A percentile compares a stretch with the other conserved stretches of the same genome.
phyloP scores from a whole-genome alignment of 2,113 vertebrate genomes.

The Bufo bufo region DNA sequence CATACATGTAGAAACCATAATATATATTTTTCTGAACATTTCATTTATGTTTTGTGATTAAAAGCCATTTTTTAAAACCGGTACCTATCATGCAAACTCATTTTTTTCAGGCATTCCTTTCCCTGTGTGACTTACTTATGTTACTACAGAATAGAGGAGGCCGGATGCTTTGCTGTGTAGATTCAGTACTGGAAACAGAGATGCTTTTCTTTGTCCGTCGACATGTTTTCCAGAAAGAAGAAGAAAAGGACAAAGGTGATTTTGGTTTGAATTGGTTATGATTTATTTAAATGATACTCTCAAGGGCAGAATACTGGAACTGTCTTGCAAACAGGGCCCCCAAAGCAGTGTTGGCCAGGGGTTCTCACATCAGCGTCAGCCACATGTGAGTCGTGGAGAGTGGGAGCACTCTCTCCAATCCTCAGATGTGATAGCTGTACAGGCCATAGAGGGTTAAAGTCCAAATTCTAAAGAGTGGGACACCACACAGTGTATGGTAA shows the following conservation, averaged over 20 bases:
- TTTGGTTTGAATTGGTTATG: not conserved
- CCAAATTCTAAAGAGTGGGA: no score
- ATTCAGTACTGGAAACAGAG: slow-evolving; percentile 79
- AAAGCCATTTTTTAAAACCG: not conserved
- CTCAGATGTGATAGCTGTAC: no score
- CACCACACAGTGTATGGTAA: no score
- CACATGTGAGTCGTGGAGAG: no score
- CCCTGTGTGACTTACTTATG: slow-evolving; percentile 83
- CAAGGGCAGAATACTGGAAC: not conserved
- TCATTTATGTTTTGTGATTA: not conserved
- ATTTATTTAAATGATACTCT: not conserved
- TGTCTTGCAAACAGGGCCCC: not conserved
- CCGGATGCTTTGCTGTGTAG: slow-evolving; percentile 76
- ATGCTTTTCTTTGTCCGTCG: slow-evolving; percentile 77
- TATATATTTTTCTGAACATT: not conserved
- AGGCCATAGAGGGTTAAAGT: no score
- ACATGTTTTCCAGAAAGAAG: slow-evolving; percentile 71
- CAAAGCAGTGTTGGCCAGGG: no score
- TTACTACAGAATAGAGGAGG: slow-evolving; percentile 78
- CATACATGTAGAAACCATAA: no score
- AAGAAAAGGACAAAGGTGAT: slow-evolving; percentile 35
- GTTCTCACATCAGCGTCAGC: no score
- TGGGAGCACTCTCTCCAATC: no score
- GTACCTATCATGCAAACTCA: not conserved
- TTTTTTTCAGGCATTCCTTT: slow-evolving; percentile 78